Evolutionary conservation across 2,797 vertebrate species (phyloP).

Genomic region (Mormyrus hasselquistii): DNA sequence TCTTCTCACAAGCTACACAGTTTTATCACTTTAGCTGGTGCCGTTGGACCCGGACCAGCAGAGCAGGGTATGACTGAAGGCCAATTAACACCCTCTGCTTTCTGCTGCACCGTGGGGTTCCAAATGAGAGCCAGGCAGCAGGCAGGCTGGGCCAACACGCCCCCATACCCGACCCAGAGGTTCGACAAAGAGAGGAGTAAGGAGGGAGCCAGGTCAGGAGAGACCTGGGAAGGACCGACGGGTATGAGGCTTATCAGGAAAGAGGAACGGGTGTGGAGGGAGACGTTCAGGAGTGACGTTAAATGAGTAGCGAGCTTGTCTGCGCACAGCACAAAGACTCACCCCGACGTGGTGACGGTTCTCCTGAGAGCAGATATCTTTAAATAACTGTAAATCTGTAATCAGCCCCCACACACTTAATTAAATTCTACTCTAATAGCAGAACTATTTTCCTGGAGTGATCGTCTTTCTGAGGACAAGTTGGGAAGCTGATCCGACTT

Average conservation of each 20-base stretch:
- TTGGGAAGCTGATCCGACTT: conserved; percentile 67
- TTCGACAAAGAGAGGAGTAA: conserved; percentile 25
- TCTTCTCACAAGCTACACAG: conserved; percentile 30
- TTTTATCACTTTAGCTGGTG: conserved; percentile 30
- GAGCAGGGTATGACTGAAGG: conserved; percentile 34
- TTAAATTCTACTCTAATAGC: conserved; percentile 66
- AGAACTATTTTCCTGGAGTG: conserved; percentile 64
- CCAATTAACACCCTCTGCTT: conserved; percentile 51
- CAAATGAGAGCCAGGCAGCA: conserved; percentile 31
- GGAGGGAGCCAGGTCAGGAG: neutral
- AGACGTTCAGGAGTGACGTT: neutral
- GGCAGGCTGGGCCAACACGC: conserved; percentile 41
- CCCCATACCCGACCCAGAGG: conserved; percentile 39
- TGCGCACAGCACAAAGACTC: neutral
- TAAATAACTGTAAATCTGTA: conserved; percentile 49
- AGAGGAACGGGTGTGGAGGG: neutral
- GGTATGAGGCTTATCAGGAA: neutral
- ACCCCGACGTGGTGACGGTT: conserved; percentile 12
- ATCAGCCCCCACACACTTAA: conserved; percentile 63
- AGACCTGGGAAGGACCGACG: neutral
- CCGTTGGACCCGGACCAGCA: conserved; percentile 29
- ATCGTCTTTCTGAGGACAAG: conserved; percentile 61
- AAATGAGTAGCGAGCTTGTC: neutral
- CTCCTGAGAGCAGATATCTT: conserved; percentile 47
- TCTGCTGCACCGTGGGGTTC: conserved; percentile 42